Percentiles rank a stretch among this genome's conserved stretches.
Evolutionary conservation across 2,797 vertebrate species (phyloP).

Genomic region (Darevskia nairensis): DNA sequence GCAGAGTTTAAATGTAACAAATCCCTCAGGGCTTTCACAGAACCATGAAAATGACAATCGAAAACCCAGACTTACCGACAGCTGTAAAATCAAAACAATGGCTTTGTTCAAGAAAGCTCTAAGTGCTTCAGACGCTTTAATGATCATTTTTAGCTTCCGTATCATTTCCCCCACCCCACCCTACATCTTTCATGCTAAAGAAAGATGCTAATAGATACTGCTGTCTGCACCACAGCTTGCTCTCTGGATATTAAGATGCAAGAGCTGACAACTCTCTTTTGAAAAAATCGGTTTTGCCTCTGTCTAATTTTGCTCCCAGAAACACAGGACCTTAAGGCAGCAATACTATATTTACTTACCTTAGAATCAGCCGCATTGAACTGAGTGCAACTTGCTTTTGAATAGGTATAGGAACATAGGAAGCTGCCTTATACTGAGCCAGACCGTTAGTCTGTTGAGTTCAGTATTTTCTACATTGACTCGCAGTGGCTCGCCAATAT

Average conservation of each 20-base stretch:
- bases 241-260: slow-evolving; percentile 17
- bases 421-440: no score
- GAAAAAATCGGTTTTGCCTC: neutral
- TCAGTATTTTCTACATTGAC: no score
- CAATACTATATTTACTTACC: neutral
- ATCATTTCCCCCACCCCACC: neutral
- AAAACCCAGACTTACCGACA: neutral
- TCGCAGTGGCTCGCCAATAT: no score
- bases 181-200: neutral
- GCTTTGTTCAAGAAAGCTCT: neutral
- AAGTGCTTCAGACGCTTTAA: neutral
- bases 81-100: slow-evolving; percentile 1
- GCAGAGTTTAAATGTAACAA: neutral
- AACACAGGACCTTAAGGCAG: neutral
- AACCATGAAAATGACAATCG: neutral
- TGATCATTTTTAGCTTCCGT: neutral
- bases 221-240: neutral
- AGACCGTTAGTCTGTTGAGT: no score
- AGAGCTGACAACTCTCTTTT: neutral
- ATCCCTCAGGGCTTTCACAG: neutral
- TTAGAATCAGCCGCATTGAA: neutral
- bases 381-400: neutral
- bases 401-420: no score
- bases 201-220: neutral
- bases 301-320: neutral